Percentiles rank a stretch among this genome's conserved stretches.
These are phyloP conservation scores for Streptopelia turtur DNA, from an alignment of 2,797 vertebrate species.

Conservation along the genomic window DNA sequence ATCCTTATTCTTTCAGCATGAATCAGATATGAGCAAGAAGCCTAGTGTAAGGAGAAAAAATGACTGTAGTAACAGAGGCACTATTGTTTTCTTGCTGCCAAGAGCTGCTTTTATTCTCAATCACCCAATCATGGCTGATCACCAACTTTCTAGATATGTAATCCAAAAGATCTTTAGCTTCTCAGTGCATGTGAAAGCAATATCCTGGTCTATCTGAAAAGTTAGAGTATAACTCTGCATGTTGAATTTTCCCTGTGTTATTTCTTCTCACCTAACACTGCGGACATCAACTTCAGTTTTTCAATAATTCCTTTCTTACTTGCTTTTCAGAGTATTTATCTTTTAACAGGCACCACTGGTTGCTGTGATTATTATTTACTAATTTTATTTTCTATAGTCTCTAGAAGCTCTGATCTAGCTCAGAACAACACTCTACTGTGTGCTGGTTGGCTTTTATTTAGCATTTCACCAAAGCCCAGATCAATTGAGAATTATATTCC, in stretches of 20 bases:
- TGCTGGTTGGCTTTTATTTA: neutral
- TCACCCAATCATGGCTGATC: neutral
- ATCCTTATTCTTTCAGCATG: neutral
- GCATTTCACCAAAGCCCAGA: neutral
- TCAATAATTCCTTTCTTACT: neutral
- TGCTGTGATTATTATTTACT: neutral
- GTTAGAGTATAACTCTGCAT: neutral
- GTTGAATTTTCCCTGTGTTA: neutral
- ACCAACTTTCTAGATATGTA: neutral
- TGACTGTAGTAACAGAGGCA: neutral
- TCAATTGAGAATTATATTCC: neutral
- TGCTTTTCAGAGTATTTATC: neutral
- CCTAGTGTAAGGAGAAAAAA: neutral
- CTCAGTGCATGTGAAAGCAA: neutral
- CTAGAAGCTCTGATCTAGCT: neutral
- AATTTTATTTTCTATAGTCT: neutral
- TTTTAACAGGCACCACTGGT: neutral
- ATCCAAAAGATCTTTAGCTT: neutral
- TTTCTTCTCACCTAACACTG: neutral
- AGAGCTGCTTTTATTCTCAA: neutral
- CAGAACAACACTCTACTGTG: neutral
- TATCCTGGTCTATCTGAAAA: neutral
- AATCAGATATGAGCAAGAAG: neutral
- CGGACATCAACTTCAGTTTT: neutral
- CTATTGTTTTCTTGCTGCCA: neutral